A percentile compares a stretch with the other conserved stretches of the same genome.
These are phyloP conservation scores for Leptopilina syphax DNA, from an alignment of 2,888 invertebrate genomes.

Conservation along the genomic window DNA sequence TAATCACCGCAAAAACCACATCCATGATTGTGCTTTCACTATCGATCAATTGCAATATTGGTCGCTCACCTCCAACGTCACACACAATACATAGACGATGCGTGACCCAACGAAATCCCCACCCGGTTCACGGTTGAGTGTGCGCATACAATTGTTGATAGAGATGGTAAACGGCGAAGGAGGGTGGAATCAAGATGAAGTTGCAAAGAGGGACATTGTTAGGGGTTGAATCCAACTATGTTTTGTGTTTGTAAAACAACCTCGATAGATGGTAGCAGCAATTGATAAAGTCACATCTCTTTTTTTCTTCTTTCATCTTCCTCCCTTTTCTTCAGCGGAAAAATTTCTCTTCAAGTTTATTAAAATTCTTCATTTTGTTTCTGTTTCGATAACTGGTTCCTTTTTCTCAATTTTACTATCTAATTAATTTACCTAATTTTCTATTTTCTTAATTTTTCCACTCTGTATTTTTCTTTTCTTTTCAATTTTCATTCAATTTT, in stretches of 20 bases:
- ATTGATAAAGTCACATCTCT: slow-evolving; percentile 1
- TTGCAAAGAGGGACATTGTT: background rate
- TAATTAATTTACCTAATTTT: too few species aligned
- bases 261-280: slow-evolving; percentile 31
- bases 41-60: slow-evolving; percentile 52
- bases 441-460: too few species aligned
- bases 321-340: too few species aligned
- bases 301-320: background rate
- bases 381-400: too few species aligned
- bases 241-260: slow-evolving; percentile 19
- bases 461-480: too few species aligned
- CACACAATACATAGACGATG: slow-evolving; percentile 45
- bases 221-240: slow-evolving; percentile 2
- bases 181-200: background rate
- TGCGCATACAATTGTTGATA: slow-evolving; percentile 35
- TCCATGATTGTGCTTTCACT: slow-evolving; percentile 43
- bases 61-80: slow-evolving; percentile 59
- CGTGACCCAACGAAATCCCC: slow-evolving; percentile 11
- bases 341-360: too few species aligned
- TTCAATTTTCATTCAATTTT: too few species aligned
- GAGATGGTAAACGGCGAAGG: background rate
- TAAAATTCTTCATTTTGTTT: too few species aligned
- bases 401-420: too few species aligned
- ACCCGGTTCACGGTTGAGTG: slow-evolving; percentile 3
- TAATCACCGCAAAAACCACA: slow-evolving; percentile 25